Evolutionary conservation across 2,113 vertebrate genomes (phyloP), one percentile per base, ranked within the genome.

Genomic region (Elanus axillaris): DNA sequence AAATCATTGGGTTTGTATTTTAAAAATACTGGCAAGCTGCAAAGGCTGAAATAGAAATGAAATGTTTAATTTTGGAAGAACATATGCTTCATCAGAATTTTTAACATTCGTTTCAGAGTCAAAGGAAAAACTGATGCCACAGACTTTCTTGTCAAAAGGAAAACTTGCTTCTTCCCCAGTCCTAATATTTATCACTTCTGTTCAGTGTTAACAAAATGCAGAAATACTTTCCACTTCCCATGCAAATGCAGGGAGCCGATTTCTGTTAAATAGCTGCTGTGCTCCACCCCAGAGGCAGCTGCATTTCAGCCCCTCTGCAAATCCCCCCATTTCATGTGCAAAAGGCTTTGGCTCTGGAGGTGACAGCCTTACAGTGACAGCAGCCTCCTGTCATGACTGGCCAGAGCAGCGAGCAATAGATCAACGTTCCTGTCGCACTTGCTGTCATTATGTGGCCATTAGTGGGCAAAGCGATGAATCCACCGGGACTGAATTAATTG

Each of bases 41-140:
- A n/a, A 88, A 93, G 69, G 85, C 93, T 96, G 90, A 94, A 96
- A 96, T 85, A 94, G 94, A 88, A 97, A 94, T 20, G 69, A 87
- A 90, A 91, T 88, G 93, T 96, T 95, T 97, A 95, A 96, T 96
- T 97, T 93, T 94, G 74, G 94, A 91, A 96, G 77, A 96, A 82
- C 94, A 96, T 96, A 96, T 93, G 93, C 69, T 82, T 75, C 90
- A 82, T 94, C 66, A 64, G 94, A 93, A 88, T 91, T 95, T 91
- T 72, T 85, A 93, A 96, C 74, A 52, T 81, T 85, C 22, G 1
- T 75, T 93, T 93, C 4, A 1, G 76, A 89, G 69, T 89, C 6
- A 6, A 89, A 82, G 76, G 86, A 29, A 93, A 90, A 96, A 94
- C 85, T 53, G 81, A 94, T 6, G n/a, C 77, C 4, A 6, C 90